Conservation (phyloP, 2,797 vertebrate genomes). For the Pseudochaenichthys georgianus region DNA sequence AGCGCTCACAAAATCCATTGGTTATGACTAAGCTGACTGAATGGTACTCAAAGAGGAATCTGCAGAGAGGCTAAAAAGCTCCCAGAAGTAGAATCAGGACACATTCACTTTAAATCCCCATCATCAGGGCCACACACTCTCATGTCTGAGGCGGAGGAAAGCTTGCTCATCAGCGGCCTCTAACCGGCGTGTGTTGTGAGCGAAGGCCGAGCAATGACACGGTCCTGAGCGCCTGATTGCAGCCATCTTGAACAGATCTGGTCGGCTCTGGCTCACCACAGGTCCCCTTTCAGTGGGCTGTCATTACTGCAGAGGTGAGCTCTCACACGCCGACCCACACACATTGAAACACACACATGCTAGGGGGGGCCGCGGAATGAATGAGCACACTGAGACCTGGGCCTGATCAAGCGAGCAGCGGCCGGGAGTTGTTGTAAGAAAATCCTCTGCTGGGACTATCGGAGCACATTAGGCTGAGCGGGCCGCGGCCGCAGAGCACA, state of each 20-base stretch:
- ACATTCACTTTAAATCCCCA: conserved; percentile 62
- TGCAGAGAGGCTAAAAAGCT: conserved; percentile 32
- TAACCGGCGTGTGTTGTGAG: conserved; percentile 27
- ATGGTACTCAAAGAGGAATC: conserved; percentile 50
- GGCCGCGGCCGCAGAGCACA: conserved; percentile 73
- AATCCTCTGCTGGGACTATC: conserved; percentile 84
- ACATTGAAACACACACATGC: conserved; percentile 34
- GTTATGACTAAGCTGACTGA: conserved; percentile 49
- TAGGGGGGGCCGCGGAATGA: conserved; percentile 65
- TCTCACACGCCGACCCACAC: conserved; percentile 69
- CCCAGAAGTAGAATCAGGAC: conserved; percentile 50
- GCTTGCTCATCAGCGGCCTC: conserved; percentile 25
- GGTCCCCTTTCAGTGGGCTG: conserved; percentile 84
- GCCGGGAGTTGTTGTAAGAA: conserved; percentile 77
- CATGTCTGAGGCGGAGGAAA: conserved; percentile 19
- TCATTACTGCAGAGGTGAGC: conserved; percentile 80
- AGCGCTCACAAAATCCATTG: conserved; percentile 38
- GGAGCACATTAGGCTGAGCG: conserved; percentile 86
- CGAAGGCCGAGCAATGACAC: conserved; percentile 76
- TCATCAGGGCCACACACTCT: conserved; percentile 60
- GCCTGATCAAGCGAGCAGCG: conserved; percentile 82
- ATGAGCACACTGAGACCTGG: conserved; percentile 80
- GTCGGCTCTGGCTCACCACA: conserved; percentile 65
- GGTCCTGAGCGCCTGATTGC: conserved; percentile 84
- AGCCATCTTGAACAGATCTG: conserved; percentile 88